Conservation (phyloP, 2,797 vertebrate genomes). For the Ptychobarbus kaznakovi region DNA sequence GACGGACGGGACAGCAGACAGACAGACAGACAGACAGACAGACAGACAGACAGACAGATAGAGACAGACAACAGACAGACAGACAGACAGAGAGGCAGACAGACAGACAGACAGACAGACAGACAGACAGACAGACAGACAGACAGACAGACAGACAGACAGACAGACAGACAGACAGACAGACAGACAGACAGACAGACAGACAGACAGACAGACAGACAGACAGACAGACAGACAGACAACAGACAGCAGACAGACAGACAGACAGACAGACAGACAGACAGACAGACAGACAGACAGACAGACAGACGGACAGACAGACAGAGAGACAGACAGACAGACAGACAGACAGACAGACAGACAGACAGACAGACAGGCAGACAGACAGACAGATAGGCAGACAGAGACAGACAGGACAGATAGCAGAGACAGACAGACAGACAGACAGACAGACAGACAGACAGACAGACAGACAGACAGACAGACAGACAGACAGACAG, state of each 20-base stretch:
- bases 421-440: neutral
- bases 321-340: neutral
- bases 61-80: neutral
- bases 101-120: neutral
- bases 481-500: neutral
- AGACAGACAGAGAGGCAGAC: neutral
- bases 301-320: neutral
- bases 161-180: neutral
- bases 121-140: neutral
- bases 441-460: neutral
- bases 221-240: neutral
- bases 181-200: no score
- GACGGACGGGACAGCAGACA: neutral
- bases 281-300: neutral
- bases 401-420: neutral
- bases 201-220: neutral
- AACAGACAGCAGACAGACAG: neutral
- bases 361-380: neutral
- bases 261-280: neutral
- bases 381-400: fast-evolving
- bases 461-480: neutral
- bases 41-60: neutral
- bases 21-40: neutral
- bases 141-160: neutral
- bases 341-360: no score